Evolutionary conservation across 2,888 invertebrate genomes (phyloP).

Genomic region (Mayetiola destructor): DNA sequence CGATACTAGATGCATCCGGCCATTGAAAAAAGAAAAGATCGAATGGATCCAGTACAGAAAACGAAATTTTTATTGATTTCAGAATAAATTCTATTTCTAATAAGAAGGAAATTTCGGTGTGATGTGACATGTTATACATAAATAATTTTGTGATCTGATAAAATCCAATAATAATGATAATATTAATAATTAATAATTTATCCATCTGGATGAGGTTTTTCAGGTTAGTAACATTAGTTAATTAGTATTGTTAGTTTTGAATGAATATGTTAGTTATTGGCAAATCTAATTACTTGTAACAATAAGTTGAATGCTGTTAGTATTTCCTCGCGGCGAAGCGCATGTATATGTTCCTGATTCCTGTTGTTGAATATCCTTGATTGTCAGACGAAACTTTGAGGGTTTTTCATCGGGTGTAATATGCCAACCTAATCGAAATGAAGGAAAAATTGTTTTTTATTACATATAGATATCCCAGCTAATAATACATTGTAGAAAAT

Average conservation of each 20-base stretch:
- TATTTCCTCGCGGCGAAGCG: slow-evolving; percentile 63
- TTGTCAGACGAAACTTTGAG: slow-evolving; percentile 65
- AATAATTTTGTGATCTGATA: no score
- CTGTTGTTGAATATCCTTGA: slow-evolving; percentile 66
- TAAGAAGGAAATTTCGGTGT: no score
- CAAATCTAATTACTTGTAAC: slow-evolving; percentile 54
- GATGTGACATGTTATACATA: no score
- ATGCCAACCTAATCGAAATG: slow-evolving; percentile 30
- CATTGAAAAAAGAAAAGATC: background rate
- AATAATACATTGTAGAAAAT: slow-evolving; percentile 16
- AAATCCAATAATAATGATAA: no score
- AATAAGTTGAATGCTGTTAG: slow-evolving; percentile 37
- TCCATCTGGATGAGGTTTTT: no score
- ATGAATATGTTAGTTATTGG: background rate
- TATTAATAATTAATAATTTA: no score
- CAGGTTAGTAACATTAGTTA: background rate
- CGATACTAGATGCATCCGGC: slow-evolving; percentile 37
- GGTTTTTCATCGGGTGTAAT: slow-evolving; percentile 46
- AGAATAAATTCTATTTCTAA: no score
- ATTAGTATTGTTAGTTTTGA: background rate
- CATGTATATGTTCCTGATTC: slow-evolving; percentile 77
- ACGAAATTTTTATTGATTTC: no score
- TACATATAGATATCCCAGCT: background rate
- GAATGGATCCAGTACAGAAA: no score
- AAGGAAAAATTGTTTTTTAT: no score